A percentile compares a stretch with the other conserved stretches of the same genome.
These are phyloP conservation scores for Philaethria dido DNA, from an alignment of 2,888 invertebrate species.

Conservation along the genomic window DNA sequence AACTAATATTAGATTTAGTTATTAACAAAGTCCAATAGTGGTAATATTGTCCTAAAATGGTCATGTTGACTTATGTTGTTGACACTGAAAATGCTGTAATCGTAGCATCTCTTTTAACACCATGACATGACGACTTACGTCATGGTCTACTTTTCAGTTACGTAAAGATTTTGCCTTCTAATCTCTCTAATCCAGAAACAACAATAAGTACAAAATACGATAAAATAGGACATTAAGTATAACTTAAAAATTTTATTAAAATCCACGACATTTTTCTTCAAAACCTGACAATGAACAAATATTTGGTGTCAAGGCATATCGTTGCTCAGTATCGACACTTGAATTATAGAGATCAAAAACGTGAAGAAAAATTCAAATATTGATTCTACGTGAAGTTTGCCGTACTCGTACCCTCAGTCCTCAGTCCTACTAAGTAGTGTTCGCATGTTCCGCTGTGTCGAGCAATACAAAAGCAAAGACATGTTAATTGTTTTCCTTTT, in stretches of 20 bases:
- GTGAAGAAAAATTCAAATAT: constrained; percentile 35
- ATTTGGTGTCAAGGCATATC: constrained; percentile 8
- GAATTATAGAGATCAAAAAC: constrained; percentile 28
- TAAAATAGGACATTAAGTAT: no score
- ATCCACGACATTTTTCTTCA: neutral
- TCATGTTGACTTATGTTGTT: no score
- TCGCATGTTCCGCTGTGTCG: constrained; percentile 28
- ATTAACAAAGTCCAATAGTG: no score
- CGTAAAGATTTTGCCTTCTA: no score
- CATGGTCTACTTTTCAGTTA: no score
- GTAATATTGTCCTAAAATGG: no score
- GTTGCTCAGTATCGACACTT: constrained; percentile 20
- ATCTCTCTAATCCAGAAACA: no score
- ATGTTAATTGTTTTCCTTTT: constrained; percentile 44
- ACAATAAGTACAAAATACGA: no score
- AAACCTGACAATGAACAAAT: neutral
- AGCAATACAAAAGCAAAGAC: constrained; percentile 40
- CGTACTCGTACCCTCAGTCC: no score
- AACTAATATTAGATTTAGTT: no score
- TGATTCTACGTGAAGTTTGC: constrained; percentile 29
- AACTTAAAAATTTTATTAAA: no score
- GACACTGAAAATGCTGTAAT: neutral
- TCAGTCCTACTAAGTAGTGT: constrained; percentile 15
- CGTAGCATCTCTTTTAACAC: neutral
- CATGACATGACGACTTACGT: no score